These are phyloP conservation scores for Avahi laniger DNA, from an alignment of 2,797 vertebrate species.

Conservation along the genomic window DNA sequence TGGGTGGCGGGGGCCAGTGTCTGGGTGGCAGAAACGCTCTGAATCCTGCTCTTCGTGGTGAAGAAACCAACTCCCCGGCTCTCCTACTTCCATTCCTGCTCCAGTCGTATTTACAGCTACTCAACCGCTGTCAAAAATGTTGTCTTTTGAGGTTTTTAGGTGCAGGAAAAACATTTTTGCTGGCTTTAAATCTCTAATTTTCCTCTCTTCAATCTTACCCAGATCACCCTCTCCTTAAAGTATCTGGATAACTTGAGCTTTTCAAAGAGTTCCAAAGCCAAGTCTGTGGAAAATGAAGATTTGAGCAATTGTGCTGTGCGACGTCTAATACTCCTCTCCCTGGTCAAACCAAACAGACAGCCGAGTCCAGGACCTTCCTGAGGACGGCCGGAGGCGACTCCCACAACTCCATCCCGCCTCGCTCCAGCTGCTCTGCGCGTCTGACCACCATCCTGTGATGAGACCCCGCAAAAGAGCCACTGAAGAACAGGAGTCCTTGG, in stretches of 20 bases:
- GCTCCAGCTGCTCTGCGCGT: not conserved
- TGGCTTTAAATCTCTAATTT: not conserved
- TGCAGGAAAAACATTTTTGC: not conserved
- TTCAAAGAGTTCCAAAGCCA: not conserved
- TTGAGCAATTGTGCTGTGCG: rapidly evolving
- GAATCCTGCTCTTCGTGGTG: rapidly evolving
- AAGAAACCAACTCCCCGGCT: rapidly evolving
- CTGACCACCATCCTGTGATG: not conserved
- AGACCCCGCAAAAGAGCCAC: not conserved
- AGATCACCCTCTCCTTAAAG: not conserved
- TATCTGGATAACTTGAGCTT: not conserved
- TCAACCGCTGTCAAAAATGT: rapidly evolving
- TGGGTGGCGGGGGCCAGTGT: rapidly evolving
- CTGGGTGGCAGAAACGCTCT: rapidly evolving
- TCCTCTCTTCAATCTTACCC: not conserved
- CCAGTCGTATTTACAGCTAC: too few species aligned
- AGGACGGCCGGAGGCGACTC: not conserved
- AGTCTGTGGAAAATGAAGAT: not conserved
- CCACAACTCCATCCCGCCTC: rapidly evolving
- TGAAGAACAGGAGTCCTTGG: not conserved
- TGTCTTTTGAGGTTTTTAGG: not conserved
- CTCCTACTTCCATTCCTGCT: not conserved
- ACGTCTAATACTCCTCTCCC: not conserved
- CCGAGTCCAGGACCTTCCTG: rapidly evolving
- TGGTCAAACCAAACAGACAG: not conserved